phyloP scores from a whole-genome alignment of 2,797 vertebrate genomes.

The Discoglossus pictus region DNA sequence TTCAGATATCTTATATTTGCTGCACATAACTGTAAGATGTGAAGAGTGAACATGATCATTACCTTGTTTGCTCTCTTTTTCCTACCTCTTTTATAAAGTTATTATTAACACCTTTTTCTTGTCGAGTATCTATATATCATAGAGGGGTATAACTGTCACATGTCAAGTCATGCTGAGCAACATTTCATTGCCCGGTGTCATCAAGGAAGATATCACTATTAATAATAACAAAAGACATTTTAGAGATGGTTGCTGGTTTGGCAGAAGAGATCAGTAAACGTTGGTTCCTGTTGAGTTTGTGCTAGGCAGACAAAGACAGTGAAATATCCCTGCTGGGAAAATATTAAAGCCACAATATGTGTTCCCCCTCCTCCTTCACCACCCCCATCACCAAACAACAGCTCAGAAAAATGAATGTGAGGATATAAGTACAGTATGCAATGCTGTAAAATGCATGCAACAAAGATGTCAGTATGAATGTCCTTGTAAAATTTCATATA shows the following conservation, averaged over 20 bases:
- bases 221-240: conserved; percentile 33
- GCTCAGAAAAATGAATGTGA: conserved; percentile 22
- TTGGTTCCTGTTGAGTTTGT: conserved; percentile 41
- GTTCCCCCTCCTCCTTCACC: conserved; percentile 14
- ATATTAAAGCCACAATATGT: conserved; percentile 46
- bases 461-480: conserved; percentile 6
- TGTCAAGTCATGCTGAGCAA: conserved; percentile 33
- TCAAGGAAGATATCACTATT: conserved; percentile 26
- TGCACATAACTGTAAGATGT: too few species aligned
- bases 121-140: conserved; percentile 17
- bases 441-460: conserved; percentile 7
- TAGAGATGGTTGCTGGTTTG: conserved; percentile 18
- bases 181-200: conserved; percentile 26
- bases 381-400: conserved; percentile 1
- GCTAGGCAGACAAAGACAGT: conserved; percentile 37
- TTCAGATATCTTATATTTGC: too few species aligned
- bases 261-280: conserved; percentile 36
- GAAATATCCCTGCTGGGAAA: conserved; percentile 42
- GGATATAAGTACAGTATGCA: conserved; percentile 12
- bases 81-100: background rate
- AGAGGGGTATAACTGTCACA: conserved; percentile 10
- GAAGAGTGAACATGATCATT: conserved; percentile 1
- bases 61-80: conserved; percentile 7
- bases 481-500: conserved; percentile 19
- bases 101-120: conserved; percentile 10